Base-by-base conservation (phyloP, 2,797 vertebrate species). In the Amazona ochrocephala region DNA sequence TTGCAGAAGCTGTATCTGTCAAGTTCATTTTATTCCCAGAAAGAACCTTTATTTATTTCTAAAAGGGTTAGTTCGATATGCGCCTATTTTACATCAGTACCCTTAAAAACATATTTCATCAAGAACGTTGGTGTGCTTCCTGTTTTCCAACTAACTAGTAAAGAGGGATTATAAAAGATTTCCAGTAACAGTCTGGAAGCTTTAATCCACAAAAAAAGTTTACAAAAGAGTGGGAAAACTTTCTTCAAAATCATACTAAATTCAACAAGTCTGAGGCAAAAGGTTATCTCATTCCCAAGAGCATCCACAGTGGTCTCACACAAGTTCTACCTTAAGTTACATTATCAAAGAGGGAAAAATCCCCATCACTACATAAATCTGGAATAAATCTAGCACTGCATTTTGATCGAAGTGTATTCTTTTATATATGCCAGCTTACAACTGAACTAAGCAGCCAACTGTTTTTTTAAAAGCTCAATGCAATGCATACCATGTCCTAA, bases 361-460 rank as follows among this genome's bases (percentile, higher is more conserved):
- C 0, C 0, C 14, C 16, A 67, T 4, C 24, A 26, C 27, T 44
- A 71, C 10, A 18, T 8, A 17, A 3, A 60, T 7, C 17, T 58
- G 51, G 82, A 91, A 76, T 42, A 79, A 27, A 90, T 30, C 16
- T 17, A 88, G 62, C n/a, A 44, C 1, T 26, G 20, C 5, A 41
- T 37, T 87, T 94, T 79, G 56, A 78, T 50, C 30, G 37, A 72
- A 82, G 12, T 0, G 1, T 37, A 5, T 34, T 83, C 32, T 78
- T 80, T 66, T 30, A 11, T 8, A 71, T 21, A 14, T 23, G 6
- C 24, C 65, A 74, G 17, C 5, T 89, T 71, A 74, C 41, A 87
- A n/a, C 0, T 58, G 58, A 78, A 62, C 2, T 58, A 39, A 21
- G 61, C 50, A 87, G 32, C 29, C 42, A 23, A 37, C 5, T 0